Percentiles rank a stretch among this genome's conserved stretches.
These are phyloP conservation scores for Tetrao urogallus DNA, from an alignment of 2,113 vertebrate species.

Conservation along the genomic window DNA sequence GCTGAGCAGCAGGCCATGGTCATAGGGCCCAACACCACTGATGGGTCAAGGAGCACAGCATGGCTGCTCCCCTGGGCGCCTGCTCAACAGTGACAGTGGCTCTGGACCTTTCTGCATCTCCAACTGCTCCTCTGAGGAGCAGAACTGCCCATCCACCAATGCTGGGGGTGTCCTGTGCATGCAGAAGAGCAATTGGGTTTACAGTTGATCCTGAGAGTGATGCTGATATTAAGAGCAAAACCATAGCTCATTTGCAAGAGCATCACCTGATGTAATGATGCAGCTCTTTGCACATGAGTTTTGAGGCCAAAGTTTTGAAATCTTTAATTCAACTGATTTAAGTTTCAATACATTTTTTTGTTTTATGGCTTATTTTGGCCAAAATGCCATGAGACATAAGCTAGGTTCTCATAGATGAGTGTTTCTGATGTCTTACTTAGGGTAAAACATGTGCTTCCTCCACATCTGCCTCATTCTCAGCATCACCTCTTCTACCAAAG, in stretches of 20 bases:
- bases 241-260: neutral
- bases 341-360: neutral
- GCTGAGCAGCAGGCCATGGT: neutral
- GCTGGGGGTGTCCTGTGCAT: rapidly evolving
- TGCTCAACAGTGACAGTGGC: neutral
- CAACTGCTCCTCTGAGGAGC: neutral
- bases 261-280: neutral
- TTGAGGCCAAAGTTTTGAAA: neutral
- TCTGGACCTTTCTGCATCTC: neutral
- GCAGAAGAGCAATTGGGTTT: neutral
- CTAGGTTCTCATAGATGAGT: neutral
- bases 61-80: rapidly evolving
- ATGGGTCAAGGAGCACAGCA: rapidly evolving
- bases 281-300: rapidly evolving
- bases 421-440: neutral
- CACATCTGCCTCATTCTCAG: neutral
- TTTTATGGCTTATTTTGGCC: neutral
- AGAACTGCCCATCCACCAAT: rapidly evolving
- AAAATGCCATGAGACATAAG: neutral
- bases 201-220: neutral
- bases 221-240: neutral
- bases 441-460: neutral
- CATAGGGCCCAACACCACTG: neutral
- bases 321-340: neutral
- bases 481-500: neutral